Base-by-base conservation (phyloP, 2,888 invertebrate species). In the Himalopsyche tibetana region DNA sequence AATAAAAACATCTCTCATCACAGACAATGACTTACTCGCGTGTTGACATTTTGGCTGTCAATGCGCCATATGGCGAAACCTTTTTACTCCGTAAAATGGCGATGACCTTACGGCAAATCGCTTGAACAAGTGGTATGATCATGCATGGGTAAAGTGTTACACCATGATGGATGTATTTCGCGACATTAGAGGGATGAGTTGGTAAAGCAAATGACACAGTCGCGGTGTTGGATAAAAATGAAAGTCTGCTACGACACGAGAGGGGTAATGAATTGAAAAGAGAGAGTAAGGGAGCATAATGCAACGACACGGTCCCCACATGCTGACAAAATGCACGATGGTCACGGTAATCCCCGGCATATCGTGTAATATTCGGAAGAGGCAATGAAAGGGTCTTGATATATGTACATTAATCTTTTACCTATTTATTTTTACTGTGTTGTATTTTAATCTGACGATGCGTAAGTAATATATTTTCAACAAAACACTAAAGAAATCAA, bases 51-150 rank as follows among this genome's bases (percentile, higher is more conserved):
- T 85, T 55, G 36, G 55, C 84, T 82, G 74, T 84, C 82, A 79
- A 80, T 63, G 28, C 85, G 85, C 88, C 88, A 88, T 88, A 87
- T 88, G 88, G 87, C 85, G 87, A 80, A 79, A 85, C 80, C 84
- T 86, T 86, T 88, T 86, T 81, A 81, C 11, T 55, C 38, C 51
- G 82, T 86, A 81, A 85, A 85, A 88, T 86, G 86, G 83, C 85
- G 85, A 85, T 84, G 88, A 88, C 86, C 88, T 88, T 69, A 55
- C 69, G 51, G 85, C 82, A 69, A 84, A 84, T 82, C 83, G 81
- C 38, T 56, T 79, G 86, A 85, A 86, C 88, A 88, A 88, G 88
- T 88, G 86, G 80, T 74, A 45, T 80, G 74, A 74, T 74, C 74
- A 74, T 74, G 74, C 74, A 79, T 51, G 56, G 85, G 82, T 56